Evolutionary conservation across 2,888 invertebrate species (phyloP).

Genomic region (Helobdella robusta): DNA sequence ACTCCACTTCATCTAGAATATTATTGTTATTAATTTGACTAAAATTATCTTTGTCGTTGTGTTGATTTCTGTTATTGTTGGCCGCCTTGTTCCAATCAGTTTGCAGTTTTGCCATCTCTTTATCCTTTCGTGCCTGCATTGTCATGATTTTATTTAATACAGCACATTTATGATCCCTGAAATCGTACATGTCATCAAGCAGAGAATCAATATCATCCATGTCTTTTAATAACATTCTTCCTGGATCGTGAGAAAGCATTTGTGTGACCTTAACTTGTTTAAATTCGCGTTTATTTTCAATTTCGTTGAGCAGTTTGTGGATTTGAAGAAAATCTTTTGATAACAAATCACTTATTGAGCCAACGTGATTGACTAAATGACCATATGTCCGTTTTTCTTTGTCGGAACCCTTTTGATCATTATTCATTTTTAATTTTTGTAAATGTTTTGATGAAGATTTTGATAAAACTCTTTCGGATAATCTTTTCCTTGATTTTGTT

Average conservation of each 20-base stretch:
- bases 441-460: no score
- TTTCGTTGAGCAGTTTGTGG: not conserved
- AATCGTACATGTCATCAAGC: not conserved
- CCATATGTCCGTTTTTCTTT: no score
- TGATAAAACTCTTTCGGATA: no score
- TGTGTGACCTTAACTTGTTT: not conserved
- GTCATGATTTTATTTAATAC: not conserved
- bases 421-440: no score
- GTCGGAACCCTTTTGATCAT: no score
- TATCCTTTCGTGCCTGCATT: not conserved
- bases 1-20: not conserved
- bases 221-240: not conserved
- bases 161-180: not conserved
- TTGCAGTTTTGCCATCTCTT: not conserved
- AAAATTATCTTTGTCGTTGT: no score
- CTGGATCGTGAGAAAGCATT: not conserved
- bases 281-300: not conserved
- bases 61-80: no score
- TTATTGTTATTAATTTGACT: not conserved
- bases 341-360: not conserved
- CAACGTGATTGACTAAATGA: not conserved
- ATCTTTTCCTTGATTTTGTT: no score
- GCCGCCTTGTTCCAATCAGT: no score
- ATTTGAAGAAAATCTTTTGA: conserved; percentile 1
- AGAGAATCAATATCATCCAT: not conserved